These are phyloP conservation scores for Sarotherodon lohbergeri DNA, from an alignment of 2,113 vertebrate genomes.

Conservation along the genomic window DNA sequence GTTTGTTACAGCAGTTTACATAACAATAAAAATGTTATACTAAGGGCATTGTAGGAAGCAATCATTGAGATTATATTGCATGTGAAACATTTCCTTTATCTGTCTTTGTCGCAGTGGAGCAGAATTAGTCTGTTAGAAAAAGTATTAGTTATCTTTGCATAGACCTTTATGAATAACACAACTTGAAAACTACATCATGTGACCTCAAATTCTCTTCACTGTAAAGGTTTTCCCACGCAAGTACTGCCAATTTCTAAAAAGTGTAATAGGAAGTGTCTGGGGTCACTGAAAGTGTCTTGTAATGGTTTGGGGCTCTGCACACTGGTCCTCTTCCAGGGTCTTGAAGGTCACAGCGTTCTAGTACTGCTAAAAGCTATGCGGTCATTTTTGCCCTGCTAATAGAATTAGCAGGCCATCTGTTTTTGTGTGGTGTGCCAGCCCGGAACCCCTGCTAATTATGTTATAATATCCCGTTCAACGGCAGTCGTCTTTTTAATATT, in stretches of 20 bases:
- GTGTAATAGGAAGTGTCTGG: neutral
- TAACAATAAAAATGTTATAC: neutral
- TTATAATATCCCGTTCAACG: slow-evolving; percentile 75
- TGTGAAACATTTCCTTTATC: neutral
- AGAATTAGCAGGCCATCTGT: slow-evolving; percentile 80
- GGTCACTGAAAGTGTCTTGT: slow-evolving; percentile 39
- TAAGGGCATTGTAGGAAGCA: neutral
- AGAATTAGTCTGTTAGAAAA: neutral
- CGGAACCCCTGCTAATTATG: slow-evolving; percentile 79
- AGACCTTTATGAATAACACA: neutral
- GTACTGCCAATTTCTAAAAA: neutral
- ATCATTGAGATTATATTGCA: neutral
- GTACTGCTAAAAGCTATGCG: slow-evolving; percentile 60
- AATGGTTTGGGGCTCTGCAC: slow-evolving; percentile 35
- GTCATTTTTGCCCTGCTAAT: slow-evolving; percentile 71
- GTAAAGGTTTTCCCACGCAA: neutral
- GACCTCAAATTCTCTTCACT: neutral
- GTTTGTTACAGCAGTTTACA: neutral
- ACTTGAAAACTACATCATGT: neutral
- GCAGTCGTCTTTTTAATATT: slow-evolving; percentile 75
- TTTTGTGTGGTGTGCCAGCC: slow-evolving; percentile 68
- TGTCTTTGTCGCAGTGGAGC: neutral
- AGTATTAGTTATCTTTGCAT: neutral
- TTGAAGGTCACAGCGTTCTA: slow-evolving; percentile 68
- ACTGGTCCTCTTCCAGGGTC: slow-evolving; percentile 44